Evolutionary conservation across 2,113 vertebrate genomes (phyloP), one percentile per base, ranked within the genome.

Genomic region (Chionodraco myersi): DNA sequence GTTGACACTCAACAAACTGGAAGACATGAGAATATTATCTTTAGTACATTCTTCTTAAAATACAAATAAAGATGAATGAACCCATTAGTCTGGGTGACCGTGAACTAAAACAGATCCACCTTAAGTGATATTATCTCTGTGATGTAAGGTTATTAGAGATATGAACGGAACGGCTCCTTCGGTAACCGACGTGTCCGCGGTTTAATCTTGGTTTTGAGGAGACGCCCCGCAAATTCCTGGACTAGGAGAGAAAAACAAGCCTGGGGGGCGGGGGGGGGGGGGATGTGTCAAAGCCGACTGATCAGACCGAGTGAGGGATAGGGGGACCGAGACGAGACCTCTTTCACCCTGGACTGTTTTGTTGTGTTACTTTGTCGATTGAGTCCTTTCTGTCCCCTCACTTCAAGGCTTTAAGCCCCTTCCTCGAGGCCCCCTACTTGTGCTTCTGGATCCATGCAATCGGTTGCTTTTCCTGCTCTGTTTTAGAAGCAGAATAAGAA

Each of bases 161-260:
- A 10, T 53, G 12, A 59, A 45, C 51, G 2, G 3, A 36, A 6
- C 5, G 36, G 36, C 30, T 73, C 44, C 62, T 36, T 49, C 49
- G 63, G 78, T 71, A 74, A 68, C 86, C n/a, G 52, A 80, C 53
- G 59, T 82, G 83, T 66, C 78, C 30, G 71, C 64, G 8, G 6
- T 74, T 72, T 85, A 26, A 83, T 88, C 75, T 82, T 82, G 64
- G 80, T 62, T 79, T 87, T 62, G 66, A 83, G 79, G 75, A 86
- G 81, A 83, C 68, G 74, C 81, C 73, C 70, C 70, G 34, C 8
- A 9, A 84, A 89, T 86, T 85, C 62, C 63, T 86, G 60, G 72
- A 70, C 64, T 57, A 80, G 80, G 57, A 76, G 77, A 81, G 63
- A 83, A 91, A 80, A 84, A 72, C 80, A 66, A 77, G 74, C 34